Conservation (phyloP, 1,140 invertebrate species). For the Magallana angulata region DNA sequence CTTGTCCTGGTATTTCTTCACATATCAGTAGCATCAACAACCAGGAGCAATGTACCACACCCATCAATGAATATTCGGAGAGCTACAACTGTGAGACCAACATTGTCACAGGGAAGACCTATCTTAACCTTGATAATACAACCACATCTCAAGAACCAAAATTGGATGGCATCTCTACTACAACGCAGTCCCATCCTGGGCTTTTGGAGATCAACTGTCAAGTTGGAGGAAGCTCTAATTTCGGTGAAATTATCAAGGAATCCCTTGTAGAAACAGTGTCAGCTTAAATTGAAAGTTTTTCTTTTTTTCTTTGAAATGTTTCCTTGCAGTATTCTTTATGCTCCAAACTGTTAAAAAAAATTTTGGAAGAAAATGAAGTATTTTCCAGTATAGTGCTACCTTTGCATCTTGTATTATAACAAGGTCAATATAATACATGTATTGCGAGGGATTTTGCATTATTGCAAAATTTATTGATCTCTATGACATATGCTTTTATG, state of each 20-base stretch:
- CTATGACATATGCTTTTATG: not conserved
- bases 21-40: slow-evolving; percentile 69
- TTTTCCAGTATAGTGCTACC: slow-evolving; percentile 12
- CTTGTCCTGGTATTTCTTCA: slow-evolving; percentile 74
- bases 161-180: slow-evolving; percentile 74
- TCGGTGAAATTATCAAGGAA: slow-evolving; percentile 95
- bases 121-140: slow-evolving; percentile 34
- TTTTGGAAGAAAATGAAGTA: not conserved
- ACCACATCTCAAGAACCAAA: slow-evolving; percentile 12
- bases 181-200: not conserved
- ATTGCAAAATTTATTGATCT: slow-evolving; percentile 13
- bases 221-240: slow-evolving; percentile 81
- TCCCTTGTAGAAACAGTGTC: slow-evolving; percentile 94
- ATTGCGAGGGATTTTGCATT: slow-evolving; percentile 3
- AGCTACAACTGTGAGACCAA: slow-evolving; percentile 22
- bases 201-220: slow-evolving; percentile 8
- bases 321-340: not conserved
- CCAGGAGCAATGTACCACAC: slow-evolving; percentile 27
- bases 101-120: slow-evolving; percentile 45
- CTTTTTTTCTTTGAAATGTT: not conserved
- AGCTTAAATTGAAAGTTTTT: slow-evolving; percentile 80
- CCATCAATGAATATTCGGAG: slow-evolving; percentile 27
- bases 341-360: not conserved
- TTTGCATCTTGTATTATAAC: not conserved
- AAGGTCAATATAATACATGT: not conserved